These are phyloP conservation scores for Tragelaphus buxtoni DNA, from an alignment of 2,113 vertebrate genomes.

Conservation along the genomic window DNA sequence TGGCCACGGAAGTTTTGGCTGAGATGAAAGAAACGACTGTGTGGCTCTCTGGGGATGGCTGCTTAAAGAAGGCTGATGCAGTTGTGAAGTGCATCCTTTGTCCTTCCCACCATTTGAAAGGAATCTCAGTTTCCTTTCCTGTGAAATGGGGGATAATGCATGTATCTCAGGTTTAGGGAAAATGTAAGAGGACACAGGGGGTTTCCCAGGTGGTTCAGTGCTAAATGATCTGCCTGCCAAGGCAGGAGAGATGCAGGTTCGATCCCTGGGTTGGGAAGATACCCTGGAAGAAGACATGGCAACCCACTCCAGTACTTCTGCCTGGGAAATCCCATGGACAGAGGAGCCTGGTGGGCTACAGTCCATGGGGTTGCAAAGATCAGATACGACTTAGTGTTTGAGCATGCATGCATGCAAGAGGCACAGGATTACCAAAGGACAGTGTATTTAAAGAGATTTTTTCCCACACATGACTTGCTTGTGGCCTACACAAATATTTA, in stretches of 20 bases:
- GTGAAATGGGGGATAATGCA: slow-evolving; percentile 17
- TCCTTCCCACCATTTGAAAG: not conserved
- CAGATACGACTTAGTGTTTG: not conserved
- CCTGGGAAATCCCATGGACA: not conserved
- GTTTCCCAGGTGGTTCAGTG: not conserved
- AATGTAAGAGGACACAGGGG: not conserved
- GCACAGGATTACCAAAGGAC: not conserved
- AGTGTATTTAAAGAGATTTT: not conserved
- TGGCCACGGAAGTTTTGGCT: not conserved
- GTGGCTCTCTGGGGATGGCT: not conserved
- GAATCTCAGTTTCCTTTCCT: slow-evolving; percentile 5
- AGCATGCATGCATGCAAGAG: not conserved
- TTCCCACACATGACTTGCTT: not conserved
- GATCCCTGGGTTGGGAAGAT: not conserved
- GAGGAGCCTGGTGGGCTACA: not conserved
- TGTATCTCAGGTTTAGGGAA: not conserved
- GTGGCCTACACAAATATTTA: not conserved
- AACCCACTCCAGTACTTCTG: not conserved
- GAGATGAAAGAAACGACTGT: not conserved
- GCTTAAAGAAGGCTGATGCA: not conserved
- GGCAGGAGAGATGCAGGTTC: not conserved
- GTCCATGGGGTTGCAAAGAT: not conserved
- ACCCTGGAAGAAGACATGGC: not conserved
- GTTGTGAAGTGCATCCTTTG: not conserved
- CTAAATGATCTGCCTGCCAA: not conserved